Percentiles rank a stretch among this genome's conserved stretches.
phyloP scores from a whole-genome alignment of 30 jellyfish, hydroid and myxozoan genomes.

The Sanderia malayensis region DNA sequence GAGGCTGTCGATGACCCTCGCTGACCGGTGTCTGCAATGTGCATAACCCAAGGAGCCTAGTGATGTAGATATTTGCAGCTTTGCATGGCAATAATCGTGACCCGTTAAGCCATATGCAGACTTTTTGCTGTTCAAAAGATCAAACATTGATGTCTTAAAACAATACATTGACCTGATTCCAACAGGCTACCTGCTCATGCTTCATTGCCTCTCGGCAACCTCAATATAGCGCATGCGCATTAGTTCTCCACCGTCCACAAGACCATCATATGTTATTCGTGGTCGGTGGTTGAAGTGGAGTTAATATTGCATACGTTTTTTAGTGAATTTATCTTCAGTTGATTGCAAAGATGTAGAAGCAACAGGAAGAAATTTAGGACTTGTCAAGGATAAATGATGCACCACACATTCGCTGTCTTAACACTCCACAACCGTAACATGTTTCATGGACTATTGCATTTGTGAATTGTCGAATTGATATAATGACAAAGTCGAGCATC shows the following conservation, averaged over 20 bases:
- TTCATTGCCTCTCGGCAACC: slow-evolving; percentile 36
- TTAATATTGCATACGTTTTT: neutral
- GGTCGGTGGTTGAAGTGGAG: neutral
- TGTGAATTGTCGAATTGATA: neutral
- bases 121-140: slow-evolving; percentile 34
- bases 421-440: too few relatives aligned
- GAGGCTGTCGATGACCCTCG: neutral
- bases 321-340: neutral
- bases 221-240: slow-evolving; percentile 53
- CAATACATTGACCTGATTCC: slow-evolving; percentile 65
- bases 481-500: slow-evolving; percentile 45
- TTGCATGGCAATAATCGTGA: slow-evolving; percentile 1
- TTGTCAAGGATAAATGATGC: too few relatives aligned
- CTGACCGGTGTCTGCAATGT: neutral
- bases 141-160: slow-evolving; percentile 34
- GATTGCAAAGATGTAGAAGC: neutral
- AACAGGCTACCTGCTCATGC: slow-evolving; percentile 63
- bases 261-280: neutral
- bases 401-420: too few relatives aligned
- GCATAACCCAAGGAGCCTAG: too few relatives aligned
- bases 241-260: neutral
- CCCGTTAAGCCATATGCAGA: slow-evolving; percentile 40
- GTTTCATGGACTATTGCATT: too few relatives aligned
- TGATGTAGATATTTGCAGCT: slow-evolving; percentile 10
- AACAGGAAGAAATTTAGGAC: neutral